phyloP scores from a whole-genome alignment of 1,140 invertebrate species.

The Archivesica marissinica region DNA sequence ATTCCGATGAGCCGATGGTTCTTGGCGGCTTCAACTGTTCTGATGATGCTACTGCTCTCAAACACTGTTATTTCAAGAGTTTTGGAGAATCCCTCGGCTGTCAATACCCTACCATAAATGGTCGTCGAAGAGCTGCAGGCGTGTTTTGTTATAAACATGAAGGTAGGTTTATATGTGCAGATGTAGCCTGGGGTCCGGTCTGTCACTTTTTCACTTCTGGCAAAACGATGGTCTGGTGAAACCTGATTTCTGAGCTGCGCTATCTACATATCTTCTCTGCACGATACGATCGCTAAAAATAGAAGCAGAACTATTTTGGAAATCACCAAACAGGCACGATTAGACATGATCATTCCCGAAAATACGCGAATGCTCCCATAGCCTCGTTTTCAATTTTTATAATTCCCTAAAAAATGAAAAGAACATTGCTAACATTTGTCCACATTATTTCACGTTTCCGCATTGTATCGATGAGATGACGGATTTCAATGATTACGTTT shows the following conservation, averaged over 20 bases:
- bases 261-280: slow-evolving; percentile 22
- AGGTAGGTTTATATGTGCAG: slow-evolving; percentile 42
- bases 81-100: slow-evolving; percentile 63
- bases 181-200: background rate
- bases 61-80: slow-evolving; percentile 52
- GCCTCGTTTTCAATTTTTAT: slow-evolving; percentile 21
- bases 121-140: slow-evolving; percentile 32
- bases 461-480: no score
- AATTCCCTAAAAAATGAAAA: background rate
- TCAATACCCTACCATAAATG: slow-evolving; percentile 25
- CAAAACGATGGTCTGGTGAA: no score
- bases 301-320: no score
- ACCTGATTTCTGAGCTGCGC: background rate
- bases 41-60: slow-evolving; percentile 36
- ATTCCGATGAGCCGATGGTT: slow-evolving; percentile 44
- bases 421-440: no score
- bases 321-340: no score
- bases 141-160: slow-evolving; percentile 64
- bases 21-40: slow-evolving; percentile 65
- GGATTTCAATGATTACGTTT: no score
- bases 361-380: no score
- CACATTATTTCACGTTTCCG: no score
- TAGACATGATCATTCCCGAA: no score
- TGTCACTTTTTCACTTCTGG: no score
- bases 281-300: no score